Conservation (phyloP, 2,888 invertebrate genomes). For the Drosophila antonietae region DNA sequence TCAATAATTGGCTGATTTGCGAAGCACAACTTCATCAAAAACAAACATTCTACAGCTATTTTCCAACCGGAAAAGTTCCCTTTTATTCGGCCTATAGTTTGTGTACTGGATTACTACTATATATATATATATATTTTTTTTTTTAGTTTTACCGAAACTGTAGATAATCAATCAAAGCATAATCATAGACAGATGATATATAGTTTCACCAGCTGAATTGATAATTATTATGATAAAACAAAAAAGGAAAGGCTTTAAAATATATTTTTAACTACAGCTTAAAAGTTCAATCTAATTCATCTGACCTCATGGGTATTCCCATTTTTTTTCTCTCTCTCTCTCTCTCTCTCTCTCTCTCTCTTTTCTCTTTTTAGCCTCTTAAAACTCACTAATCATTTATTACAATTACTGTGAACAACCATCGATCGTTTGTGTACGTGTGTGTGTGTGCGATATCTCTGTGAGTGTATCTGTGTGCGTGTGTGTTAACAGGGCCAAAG, state of each 20-base stretch:
- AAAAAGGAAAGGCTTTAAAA: not conserved
- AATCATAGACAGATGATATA: not conserved
- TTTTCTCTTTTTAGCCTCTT: constrained; percentile 25
- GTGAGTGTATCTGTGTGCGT: constrained; percentile 16
- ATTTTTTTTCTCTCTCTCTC: too few relatives aligned
- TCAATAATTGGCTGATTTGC: too few relatives aligned
- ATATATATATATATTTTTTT: too few relatives aligned
- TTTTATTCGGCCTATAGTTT: too few relatives aligned
- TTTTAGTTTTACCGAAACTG: too few relatives aligned
- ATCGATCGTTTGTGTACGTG: constrained; percentile 4
- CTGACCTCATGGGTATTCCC: constrained; percentile 11
- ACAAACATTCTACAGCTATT: too few relatives aligned
- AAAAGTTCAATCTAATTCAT: not conserved
- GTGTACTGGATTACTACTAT: too few relatives aligned
- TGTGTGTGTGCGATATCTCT: constrained; percentile 6
- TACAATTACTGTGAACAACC: constrained; percentile 13
- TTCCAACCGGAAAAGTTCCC: too few relatives aligned
- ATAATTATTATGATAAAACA: not conserved
- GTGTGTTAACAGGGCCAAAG: constrained; percentile 34
- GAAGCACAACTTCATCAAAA: too few relatives aligned
- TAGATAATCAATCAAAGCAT: constrained; percentile 3
- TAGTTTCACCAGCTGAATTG: not conserved
- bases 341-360: not conserved
- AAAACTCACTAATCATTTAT: constrained; percentile 47
- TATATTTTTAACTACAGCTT: not conserved